Base-by-base conservation (phyloP, 2,797 vertebrate genomes). In the Lagorchestes hirsutus region DNA sequence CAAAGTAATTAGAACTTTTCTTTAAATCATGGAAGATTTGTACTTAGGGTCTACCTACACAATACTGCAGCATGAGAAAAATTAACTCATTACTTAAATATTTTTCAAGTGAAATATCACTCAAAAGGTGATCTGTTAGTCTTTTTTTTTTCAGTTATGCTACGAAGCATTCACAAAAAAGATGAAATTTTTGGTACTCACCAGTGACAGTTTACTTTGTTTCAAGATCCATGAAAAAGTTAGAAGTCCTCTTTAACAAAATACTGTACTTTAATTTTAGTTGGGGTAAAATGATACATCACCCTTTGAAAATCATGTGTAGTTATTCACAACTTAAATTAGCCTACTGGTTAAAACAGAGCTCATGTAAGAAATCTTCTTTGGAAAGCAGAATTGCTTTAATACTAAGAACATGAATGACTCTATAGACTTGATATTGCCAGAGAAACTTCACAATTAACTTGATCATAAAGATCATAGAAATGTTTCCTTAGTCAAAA, bases 381-480 rank as follows among this genome's bases (percentile, higher is more conserved):
- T 27, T 16, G 59, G 62, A 92, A 93, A 95, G n/a, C 24, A 90
- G 58, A 34, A 13, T 93, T 92, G 95, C 93, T 92, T 40, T 92
- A 55, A 52, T 57, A 28, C 31, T 56, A 31, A 95, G 91, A 92
- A 57, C n/a, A 55, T 54, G 93, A 92, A 46, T 90, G 92, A 59
- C 40, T 82, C 12, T 50, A 55, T 34, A 5, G 3, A 94, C 52
- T 96, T 97, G 92, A 90, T 22, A 34, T 54, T 95, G 34, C 56
- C 57, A 90, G 50, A 95, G 92, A 92, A 54, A 59, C 14, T 29
- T 27, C 55, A 59, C 92, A 96, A 95, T 96, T 93, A 97, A 5
- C 11, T 46, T 96, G 92, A 94, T 97, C 94, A 58, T 90, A 97
- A 97, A 97, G 94, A 94, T 97, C 93, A 95, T 28, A 40, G 22